phyloP scores from a whole-genome alignment of 2,888 invertebrate species.

The Diloba caeruleocephala region DNA sequence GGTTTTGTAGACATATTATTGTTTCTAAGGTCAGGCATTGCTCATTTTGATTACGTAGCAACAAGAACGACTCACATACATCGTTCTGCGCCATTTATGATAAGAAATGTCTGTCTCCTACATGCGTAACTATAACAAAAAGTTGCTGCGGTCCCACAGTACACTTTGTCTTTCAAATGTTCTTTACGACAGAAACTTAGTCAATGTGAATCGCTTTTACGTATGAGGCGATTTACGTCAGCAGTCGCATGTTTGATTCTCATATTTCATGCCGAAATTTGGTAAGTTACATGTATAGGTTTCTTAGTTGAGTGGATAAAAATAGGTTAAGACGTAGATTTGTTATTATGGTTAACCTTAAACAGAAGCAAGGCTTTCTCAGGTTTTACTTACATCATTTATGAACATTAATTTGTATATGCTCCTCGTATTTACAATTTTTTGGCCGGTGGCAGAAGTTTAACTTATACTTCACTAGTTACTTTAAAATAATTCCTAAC shows the following conservation, averaged over 20 bases:
- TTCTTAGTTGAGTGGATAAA: constrained; percentile 29
- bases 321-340: constrained; percentile 32
- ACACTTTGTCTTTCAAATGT: constrained; percentile 54
- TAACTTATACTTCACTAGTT: no score
- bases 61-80: constrained; percentile 21
- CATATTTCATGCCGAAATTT: constrained; percentile 54
- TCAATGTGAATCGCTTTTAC: constrained; percentile 57
- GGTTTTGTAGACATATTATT: constrained; percentile 28
- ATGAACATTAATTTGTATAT: no score
- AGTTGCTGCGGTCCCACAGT: constrained; percentile 19
- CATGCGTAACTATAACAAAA: constrained; percentile 32
- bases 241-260: constrained; percentile 51
- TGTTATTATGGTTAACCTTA: constrained; percentile 16
- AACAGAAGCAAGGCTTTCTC: constrained; percentile 14
- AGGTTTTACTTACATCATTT: constrained; percentile 15
- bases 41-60: constrained; percentile 29
- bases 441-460: no score
- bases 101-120: constrained; percentile 35
- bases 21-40: constrained; percentile 45
- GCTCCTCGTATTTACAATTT: no score
- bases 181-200: constrained; percentile 62
- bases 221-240: constrained; percentile 62
- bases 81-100: constrained; percentile 44
- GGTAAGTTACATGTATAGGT: constrained; percentile 36
- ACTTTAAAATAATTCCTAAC: no score